Evolutionary conservation across 2,888 invertebrate species (phyloP), one percentile per base, ranked within the genome.

Genomic region (Clostera curtula): DNA sequence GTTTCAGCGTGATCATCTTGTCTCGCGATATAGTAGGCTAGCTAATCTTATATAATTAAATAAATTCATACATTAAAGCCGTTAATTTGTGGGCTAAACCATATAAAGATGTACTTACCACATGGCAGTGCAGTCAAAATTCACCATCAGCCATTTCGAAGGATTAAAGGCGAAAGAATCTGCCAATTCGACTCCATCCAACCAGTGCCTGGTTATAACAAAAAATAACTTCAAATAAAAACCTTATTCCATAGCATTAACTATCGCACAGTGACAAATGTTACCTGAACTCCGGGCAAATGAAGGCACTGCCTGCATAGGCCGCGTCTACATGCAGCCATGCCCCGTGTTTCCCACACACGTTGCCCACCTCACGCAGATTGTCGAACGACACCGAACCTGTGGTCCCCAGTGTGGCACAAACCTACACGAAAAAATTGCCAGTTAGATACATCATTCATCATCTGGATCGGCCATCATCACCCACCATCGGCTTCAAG

Each of bases 271-370:
- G n/a, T n/a, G n/a, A n/a, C n/a, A n/a, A n/a, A n/a, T 24, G 17
- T 27, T 35, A 84, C 85, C 84, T 73, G 72, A 89, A 97, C 71
- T 99, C 98, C 0, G 98, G 98, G 60, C 98, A 99, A 21, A 98
- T 87, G 60, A 98, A 97, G 0, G 96, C 94, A 40, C 93, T 93
- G 5, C 98, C 98, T 0, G 99, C 98, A 56, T 99, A 99, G 0
- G 99, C 99, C 0, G 98, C 97, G 58, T 99, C 99, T 5, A 97
- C 92, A 59, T 99, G 99, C 22, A 98, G 85, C 98, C 98, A 99
- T 5, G 98, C 77, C 1, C 91, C 89, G 63, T 97, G 94, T 27
- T 89, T 86, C 35, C 88, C 86, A 59, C 96, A 90, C 0, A 91
- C 86, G 4, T 67, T 53, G 0, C 89, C 89, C 10, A 91, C 76